A percentile compares a stretch with the other conserved stretches of the same genome.
Evolutionary conservation across 53 echinoderm and acorn worm genomes (phyloP).

Genomic region (Holothuria scabra): DNA sequence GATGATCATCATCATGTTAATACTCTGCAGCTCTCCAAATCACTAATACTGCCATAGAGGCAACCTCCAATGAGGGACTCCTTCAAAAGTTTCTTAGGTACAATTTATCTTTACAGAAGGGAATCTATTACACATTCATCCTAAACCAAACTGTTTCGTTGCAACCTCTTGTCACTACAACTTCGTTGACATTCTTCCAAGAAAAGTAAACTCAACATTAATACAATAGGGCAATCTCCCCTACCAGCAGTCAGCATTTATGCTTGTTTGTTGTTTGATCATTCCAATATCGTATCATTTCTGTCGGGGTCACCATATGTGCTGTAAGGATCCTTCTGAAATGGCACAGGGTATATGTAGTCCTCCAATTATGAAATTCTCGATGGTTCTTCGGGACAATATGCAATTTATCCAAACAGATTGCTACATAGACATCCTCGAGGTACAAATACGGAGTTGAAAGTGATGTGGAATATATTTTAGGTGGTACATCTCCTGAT

Average conservation of each 20-base stretch:
- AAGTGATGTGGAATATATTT: constrained; percentile 72
- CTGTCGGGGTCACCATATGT: constrained; percentile 90
- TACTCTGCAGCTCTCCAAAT: no score
- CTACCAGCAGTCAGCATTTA: constrained; percentile 11
- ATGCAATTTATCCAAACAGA: constrained; percentile 73
- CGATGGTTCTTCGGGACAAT: constrained; percentile 72
- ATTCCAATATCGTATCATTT: constrained; percentile 93
- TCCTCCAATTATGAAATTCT: constrained; percentile 91
- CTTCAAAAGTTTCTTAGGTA: no score
- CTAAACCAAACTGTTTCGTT: no score
- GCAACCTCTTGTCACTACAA: no score
- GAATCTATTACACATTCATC: no score
- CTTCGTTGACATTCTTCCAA: no score
- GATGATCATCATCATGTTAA: no score
- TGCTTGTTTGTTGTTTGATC: constrained; percentile 68
- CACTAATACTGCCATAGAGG: no score
- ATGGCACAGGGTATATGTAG: constrained; percentile 82
- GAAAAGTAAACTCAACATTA: no score
- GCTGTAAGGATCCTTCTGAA: constrained; percentile 82
- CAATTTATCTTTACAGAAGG: no score
- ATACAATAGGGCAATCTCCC: no score
- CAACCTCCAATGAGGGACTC: no score
- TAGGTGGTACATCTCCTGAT: constrained; percentile 74
- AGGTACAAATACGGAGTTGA: constrained; percentile 79
- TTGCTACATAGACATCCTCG: constrained; percentile 88